These are phyloP conservation scores for Orgyia antiqua DNA, from an alignment of 2,888 invertebrate genomes.

Conservation along the genomic window DNA sequence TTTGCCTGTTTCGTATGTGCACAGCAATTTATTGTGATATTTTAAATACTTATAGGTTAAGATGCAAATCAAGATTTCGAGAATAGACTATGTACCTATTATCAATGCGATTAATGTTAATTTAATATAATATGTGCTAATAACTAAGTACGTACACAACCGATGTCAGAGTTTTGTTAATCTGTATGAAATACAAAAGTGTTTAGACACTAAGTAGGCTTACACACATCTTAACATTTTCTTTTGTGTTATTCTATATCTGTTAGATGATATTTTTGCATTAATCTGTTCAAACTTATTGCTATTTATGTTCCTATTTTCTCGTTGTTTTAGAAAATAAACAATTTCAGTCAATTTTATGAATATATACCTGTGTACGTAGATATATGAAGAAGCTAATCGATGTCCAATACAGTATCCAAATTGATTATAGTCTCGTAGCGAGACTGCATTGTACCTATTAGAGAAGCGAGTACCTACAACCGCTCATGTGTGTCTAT, in stretches of 20 bases:
- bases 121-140: conserved; percentile 45
- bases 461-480: conserved; percentile 6
- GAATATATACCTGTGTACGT: conserved; percentile 53
- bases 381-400: conserved; percentile 52
- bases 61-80: conserved; percentile 67
- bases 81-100: conserved; percentile 66
- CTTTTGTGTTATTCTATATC: conserved; percentile 27
- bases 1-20: conserved; percentile 79
- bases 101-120: conserved; percentile 59
- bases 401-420: conserved; percentile 47
- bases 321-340: conserved; percentile 43
- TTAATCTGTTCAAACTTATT: background rate
- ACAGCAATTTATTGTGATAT: conserved; percentile 79
- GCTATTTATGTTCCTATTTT: conserved; percentile 21
- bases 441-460: conserved; percentile 11
- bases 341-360: conserved; percentile 69
- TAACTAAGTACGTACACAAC: conserved; percentile 32
- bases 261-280: too few relatives aligned
- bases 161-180: conserved; percentile 37
- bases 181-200: conserved; percentile 53
- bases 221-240: conserved; percentile 31
- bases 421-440: conserved; percentile 13
- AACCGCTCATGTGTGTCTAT: conserved; percentile 29
- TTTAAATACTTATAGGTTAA: conserved; percentile 74
- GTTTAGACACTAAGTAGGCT: conserved; percentile 39